Evolutionary conservation across 2,888 invertebrate species (phyloP).

Genomic region (Drosophila diplacantha): DNA sequence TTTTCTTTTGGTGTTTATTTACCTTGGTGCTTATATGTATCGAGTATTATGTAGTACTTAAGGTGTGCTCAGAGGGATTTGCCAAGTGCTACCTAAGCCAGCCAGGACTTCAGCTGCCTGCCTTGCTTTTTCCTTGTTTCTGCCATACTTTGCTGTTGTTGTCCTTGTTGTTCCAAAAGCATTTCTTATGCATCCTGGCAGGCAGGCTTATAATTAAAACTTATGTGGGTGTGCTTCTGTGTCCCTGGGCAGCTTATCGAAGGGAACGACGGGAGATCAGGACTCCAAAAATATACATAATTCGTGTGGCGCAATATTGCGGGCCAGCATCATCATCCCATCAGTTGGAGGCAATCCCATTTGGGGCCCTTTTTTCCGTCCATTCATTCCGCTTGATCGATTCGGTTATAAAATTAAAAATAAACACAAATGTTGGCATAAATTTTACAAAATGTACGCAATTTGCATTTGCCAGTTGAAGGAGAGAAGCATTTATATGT

Average conservation of each 20-base stretch:
- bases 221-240: slow-evolving; percentile 45
- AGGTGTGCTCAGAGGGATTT: slow-evolving; percentile 65
- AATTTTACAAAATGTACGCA: slow-evolving; percentile 60
- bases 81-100: slow-evolving; percentile 41
- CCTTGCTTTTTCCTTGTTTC: slow-evolving; percentile 21
- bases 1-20: slow-evolving; percentile 9
- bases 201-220: slow-evolving; percentile 61
- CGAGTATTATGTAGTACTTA: slow-evolving; percentile 68
- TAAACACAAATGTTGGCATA: slow-evolving; percentile 62
- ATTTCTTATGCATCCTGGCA: slow-evolving; percentile 24
- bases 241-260: slow-evolving; percentile 21
- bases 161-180: slow-evolving; percentile 20
- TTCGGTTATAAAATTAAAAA: slow-evolving; percentile 61
- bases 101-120: slow-evolving; percentile 11
- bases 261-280: slow-evolving; percentile 6
- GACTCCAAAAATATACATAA: slow-evolving; percentile 16
- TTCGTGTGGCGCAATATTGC: neutral
- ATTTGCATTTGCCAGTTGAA: slow-evolving; percentile 50
- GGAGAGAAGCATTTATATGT: slow-evolving; percentile 18
- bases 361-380: slow-evolving; percentile 10
- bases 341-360: slow-evolving; percentile 31
- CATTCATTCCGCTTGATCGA: slow-evolving; percentile 59
- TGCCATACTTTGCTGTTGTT: neutral
- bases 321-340: slow-evolving; percentile 5
- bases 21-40: slow-evolving; percentile 41